A percentile compares a stretch with the other conserved stretches of the same genome.
Conservation (phyloP, 1,140 invertebrate genomes). For the Manduca sexta region DNA sequence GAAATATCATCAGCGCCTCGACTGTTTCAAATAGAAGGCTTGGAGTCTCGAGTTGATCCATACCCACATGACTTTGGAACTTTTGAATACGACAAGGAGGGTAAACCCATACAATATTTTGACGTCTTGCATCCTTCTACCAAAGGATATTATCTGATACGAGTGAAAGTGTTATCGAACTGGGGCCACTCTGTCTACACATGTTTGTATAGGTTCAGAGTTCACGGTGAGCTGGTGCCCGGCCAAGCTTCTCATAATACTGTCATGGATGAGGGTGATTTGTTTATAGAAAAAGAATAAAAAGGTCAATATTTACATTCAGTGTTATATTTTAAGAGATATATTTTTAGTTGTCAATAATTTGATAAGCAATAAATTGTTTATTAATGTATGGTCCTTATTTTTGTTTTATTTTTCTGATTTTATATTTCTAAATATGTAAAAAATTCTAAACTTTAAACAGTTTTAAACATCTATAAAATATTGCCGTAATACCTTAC, state of each 20-base stretch:
- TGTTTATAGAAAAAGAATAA: slow-evolving; percentile 41
- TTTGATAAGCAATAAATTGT: no score
- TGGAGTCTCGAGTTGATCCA: slow-evolving; percentile 36
- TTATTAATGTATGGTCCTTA: not conserved
- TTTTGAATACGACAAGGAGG: slow-evolving; percentile 55
- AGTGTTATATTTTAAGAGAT: not conserved
- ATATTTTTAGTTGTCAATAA: no score
- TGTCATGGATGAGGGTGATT: slow-evolving; percentile 27
- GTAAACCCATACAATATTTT: slow-evolving; percentile 57
- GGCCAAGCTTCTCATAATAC: slow-evolving; percentile 15
- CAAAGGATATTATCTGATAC: slow-evolving; percentile 42
- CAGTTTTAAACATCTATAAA: not conserved
- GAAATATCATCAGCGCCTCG: slow-evolving; percentile 65
- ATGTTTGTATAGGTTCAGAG: slow-evolving; percentile 53
- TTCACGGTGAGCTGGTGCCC: slow-evolving; percentile 46
- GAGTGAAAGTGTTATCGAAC: slow-evolving; percentile 44
- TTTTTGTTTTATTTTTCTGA: not conserved
- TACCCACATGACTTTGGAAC: slow-evolving; percentile 54
- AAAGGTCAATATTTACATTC: not conserved
- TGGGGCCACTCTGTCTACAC: slow-evolving; percentile 59
- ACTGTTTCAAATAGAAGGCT: slow-evolving; percentile 48
- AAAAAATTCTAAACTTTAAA: not conserved
- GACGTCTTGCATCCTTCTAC: slow-evolving; percentile 33
- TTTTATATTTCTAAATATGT: not conserved
- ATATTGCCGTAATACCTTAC: not conserved